Conservation (phyloP, 2,113 vertebrate genomes). For the Takifugu bimaculatus region DNA sequence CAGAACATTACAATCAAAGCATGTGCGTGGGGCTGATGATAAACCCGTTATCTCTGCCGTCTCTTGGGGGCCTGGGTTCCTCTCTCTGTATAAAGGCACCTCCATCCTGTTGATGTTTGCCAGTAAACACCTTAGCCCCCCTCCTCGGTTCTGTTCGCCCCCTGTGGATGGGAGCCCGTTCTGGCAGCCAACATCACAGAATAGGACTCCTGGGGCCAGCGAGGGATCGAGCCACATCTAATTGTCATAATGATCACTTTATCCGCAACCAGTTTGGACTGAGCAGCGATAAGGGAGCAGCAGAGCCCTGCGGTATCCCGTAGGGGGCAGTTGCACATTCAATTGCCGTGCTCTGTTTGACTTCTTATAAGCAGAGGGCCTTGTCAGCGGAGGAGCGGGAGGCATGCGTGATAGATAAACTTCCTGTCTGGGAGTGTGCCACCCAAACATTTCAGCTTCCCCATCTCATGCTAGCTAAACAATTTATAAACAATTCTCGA, state of each 20-base stretch:
- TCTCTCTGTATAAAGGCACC: constrained; percentile 77
- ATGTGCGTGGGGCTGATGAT: constrained; percentile 81
- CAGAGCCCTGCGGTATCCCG: constrained; percentile 37
- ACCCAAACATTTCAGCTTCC: constrained; percentile 39
- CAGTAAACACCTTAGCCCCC: constrained; percentile 78
- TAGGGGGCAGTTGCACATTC: constrained; percentile 62
- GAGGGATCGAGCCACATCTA: constrained; percentile 67
- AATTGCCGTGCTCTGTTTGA: constrained; percentile 62
- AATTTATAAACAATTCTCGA: constrained; percentile 47
- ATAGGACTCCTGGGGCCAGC: constrained; percentile 73
- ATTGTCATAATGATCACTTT: constrained; percentile 76
- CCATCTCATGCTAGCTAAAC: constrained; percentile 57
- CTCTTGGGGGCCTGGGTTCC: constrained; percentile 70
- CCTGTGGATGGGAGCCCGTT: constrained; percentile 41
- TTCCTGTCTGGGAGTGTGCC: constrained; percentile 71
- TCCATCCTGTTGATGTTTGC: constrained; percentile 80
- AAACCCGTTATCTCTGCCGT: constrained; percentile 77
- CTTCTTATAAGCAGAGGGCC: constrained; percentile 53
- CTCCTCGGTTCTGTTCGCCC: constrained; percentile 53
- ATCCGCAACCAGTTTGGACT: constrained; percentile 70
- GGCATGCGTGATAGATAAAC: constrained; percentile 73
- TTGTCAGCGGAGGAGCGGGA: constrained; percentile 55
- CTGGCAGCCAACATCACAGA: constrained; percentile 68
- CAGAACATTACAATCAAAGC: constrained; percentile 89
- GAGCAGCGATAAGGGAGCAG: constrained; percentile 66